phyloP scores from a whole-genome alignment of 2,113 vertebrate genomes.

The Percopsis transmontana region DNA sequence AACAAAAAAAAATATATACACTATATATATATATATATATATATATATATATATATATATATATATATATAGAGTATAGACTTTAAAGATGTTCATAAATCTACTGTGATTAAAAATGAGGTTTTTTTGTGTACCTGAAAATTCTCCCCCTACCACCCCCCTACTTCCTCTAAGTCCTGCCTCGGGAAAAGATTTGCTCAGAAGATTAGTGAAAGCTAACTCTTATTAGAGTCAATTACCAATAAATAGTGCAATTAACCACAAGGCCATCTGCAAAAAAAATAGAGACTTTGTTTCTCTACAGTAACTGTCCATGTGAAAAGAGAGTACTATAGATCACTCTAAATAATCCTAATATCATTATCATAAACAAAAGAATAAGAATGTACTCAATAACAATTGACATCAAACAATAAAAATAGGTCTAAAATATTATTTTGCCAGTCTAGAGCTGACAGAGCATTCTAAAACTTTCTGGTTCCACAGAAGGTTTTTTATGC shows the following conservation, averaged over 20 bases:
- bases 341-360: slow-evolving; percentile 19
- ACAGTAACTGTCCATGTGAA: slow-evolving; percentile 52
- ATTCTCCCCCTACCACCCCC: slow-evolving; percentile 13
- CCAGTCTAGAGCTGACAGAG: too few relatives aligned
- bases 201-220: slow-evolving; percentile 74
- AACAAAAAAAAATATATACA: too few relatives aligned
- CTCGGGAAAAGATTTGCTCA: slow-evolving; percentile 66
- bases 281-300: slow-evolving; percentile 68
- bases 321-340: slow-evolving; percentile 20
- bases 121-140: background rate
- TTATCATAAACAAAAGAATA: slow-evolving; percentile 15
- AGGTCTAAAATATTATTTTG: background rate
- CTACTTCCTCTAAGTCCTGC: slow-evolving; percentile 42
- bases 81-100: too few relatives aligned
- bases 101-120: too few relatives aligned
- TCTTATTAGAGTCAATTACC: slow-evolving; percentile 77
- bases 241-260: slow-evolving; percentile 77
- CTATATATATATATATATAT: too few relatives aligned
- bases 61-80: too few relatives aligned
- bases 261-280: slow-evolving; percentile 65
- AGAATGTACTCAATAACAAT: too few relatives aligned
- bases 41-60: too few relatives aligned
- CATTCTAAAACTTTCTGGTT: too few relatives aligned
- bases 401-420: background rate
- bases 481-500: too few relatives aligned